Evolutionary conservation across 2,888 invertebrate species (phyloP), one percentile per base, ranked within the genome.

Genomic region (Urechis unicinctus): DNA sequence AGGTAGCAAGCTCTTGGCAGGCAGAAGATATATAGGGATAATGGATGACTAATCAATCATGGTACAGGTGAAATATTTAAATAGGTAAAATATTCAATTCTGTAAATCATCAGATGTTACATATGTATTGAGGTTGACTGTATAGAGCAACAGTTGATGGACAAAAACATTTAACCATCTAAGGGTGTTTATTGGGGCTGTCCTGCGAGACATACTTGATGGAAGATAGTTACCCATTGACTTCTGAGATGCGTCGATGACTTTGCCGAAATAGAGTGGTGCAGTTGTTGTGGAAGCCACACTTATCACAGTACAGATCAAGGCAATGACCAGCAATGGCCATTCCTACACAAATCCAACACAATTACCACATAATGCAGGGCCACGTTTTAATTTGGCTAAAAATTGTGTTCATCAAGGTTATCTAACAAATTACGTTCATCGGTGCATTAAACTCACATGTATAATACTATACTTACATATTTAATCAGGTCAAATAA

Each of bases 251-350:
- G 73, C 70, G 64, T 76, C 76, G 3, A 76, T 70, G 4, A 76
- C 74, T 55, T 64, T 66, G 21, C 76, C 76, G 64, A 76, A 75
- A 59, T 69, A 74, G n/a, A 73, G 58, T 5, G 76, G 76, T 1
- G 71, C 71, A 13, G 70, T 64, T 54, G 72, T 71, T 54, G 68
- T 66, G 1, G 69, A 58, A 6, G 62, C 70, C 58, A 68, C 69
- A 4, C 72, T 66, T 3, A 66, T 57, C 17, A 74, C 48, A 24
- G 74, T 57, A 49, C 66, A 66, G 6, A 68, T 24, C 5, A 59
- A 58, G 0, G 63, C 74, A 5, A 52, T 45, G 0, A 51, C 6
- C 1, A 74, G 36, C 51, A 74, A 41, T 1, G 61, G 59, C 13
- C 58, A 26, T 58, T 73, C 73, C 72, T 72, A 51, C 0, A 58